Percentiles rank a stretch among this genome's conserved stretches.
phyloP scores from a whole-genome alignment of 2,797 vertebrate species.

The Pangasius krempfi region DNA sequence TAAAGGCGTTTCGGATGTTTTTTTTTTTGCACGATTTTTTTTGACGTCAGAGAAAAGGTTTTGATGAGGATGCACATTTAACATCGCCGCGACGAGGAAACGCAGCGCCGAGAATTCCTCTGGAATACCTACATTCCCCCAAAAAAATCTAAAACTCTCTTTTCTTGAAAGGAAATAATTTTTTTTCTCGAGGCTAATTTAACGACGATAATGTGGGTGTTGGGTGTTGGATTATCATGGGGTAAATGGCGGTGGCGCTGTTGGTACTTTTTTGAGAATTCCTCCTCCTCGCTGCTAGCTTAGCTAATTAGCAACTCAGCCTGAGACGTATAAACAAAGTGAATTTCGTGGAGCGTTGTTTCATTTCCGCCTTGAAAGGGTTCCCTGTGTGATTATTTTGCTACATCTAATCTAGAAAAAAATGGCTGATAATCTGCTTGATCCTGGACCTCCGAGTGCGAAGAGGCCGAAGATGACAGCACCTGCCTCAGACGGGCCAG shows the following conservation, averaged over 20 bases:
- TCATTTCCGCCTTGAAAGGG: constrained; percentile 50
- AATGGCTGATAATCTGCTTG: constrained; percentile 97
- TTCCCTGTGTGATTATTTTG: constrained; percentile 23
- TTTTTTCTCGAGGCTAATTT: constrained; percentile 63
- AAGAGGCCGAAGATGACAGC: constrained; percentile 96
- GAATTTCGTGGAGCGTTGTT: neutral
- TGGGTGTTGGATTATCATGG: constrained; percentile 85
- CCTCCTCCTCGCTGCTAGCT: constrained; percentile 67
- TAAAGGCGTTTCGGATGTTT: constrained; percentile 50
- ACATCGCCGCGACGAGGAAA: constrained; percentile 42
- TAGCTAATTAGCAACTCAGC: constrained; percentile 68
- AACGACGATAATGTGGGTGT: constrained; percentile 82
- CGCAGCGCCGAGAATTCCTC: neutral
- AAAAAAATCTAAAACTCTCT: neutral
- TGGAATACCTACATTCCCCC: neutral
- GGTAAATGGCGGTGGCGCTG: constrained; percentile 89
- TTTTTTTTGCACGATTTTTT: constrained; percentile 78
- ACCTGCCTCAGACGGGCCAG: constrained; percentile 92
- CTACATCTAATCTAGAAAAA: constrained; percentile 50
- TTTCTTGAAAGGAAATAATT: constrained; percentile 38
- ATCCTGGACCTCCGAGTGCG: constrained; percentile 92
- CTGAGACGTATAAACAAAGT: constrained; percentile 25
- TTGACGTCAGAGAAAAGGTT: constrained; percentile 80
- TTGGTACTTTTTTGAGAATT: constrained; percentile 84
- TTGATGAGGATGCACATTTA: constrained; percentile 69